These are phyloP conservation scores for Drosophila falleni DNA, from an alignment of 2,888 invertebrate species.

Conservation along the genomic window DNA sequence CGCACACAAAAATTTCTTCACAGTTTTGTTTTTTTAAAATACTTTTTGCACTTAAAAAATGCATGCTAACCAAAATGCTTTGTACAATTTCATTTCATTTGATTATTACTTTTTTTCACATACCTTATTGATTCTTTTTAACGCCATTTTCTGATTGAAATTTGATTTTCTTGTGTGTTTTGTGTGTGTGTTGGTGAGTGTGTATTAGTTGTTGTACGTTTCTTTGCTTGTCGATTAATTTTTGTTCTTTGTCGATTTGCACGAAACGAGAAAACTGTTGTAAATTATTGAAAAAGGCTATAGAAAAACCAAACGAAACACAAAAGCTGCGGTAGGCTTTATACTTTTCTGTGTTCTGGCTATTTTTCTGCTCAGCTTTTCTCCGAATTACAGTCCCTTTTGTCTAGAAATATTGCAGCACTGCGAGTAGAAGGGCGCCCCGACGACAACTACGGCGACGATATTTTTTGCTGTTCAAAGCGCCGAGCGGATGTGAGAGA, in stretches of 20 bases:
- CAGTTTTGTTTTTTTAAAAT: slow-evolving; percentile 34
- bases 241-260: slow-evolving; percentile 66
- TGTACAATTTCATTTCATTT: slow-evolving; percentile 55
- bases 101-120: slow-evolving; percentile 64
- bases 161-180: slow-evolving; percentile 80
- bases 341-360: slow-evolving; percentile 55
- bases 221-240: slow-evolving; percentile 64
- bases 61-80: slow-evolving; percentile 44
- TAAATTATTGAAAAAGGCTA: slow-evolving; percentile 63
- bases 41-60: slow-evolving; percentile 45
- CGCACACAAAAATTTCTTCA: slow-evolving; percentile 66
- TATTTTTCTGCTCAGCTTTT: slow-evolving; percentile 69
- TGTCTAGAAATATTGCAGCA: slow-evolving; percentile 78
- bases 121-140: slow-evolving; percentile 98
- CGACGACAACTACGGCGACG: slow-evolving; percentile 74
- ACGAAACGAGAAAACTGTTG: slow-evolving; percentile 53
- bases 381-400: slow-evolving; percentile 63
- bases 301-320: slow-evolving; percentile 75
- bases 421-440: slow-evolving; percentile 78
- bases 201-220: slow-evolving; percentile 66
- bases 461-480: slow-evolving; percentile 55
- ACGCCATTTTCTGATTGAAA: slow-evolving; percentile 91
- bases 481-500: slow-evolving; percentile 50
- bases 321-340: slow-evolving; percentile 61
- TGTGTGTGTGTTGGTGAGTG: slow-evolving; percentile 59